Conservation (phyloP, 2,113 vertebrate genomes). For the Nycticryphes semicollaris region DNA sequence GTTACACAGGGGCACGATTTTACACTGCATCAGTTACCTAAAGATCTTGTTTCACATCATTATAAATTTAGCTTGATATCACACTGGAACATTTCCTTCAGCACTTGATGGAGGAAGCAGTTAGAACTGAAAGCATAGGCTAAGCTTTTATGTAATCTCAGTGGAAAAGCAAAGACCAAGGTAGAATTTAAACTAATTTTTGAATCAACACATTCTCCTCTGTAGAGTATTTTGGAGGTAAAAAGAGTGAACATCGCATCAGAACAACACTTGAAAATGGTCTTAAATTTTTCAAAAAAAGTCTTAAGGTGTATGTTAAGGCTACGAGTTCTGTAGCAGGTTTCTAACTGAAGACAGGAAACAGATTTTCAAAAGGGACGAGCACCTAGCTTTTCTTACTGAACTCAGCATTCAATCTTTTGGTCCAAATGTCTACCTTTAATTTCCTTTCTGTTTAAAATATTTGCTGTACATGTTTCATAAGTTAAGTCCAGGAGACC, state of each 20-base stretch:
- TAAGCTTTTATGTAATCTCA: background rate
- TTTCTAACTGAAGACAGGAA: background rate
- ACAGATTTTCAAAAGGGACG: background rate
- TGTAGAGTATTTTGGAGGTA: background rate
- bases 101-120: background rate
- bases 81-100: background rate
- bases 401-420: background rate
- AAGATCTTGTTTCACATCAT: background rate
- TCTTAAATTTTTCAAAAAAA: background rate
- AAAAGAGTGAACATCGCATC: background rate
- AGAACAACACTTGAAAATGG: background rate
- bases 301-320: fast-evolving
- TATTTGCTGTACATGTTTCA: fast-evolving
- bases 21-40: background rate
- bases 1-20: background rate
- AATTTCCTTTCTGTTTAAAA: background rate
- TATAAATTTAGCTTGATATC: background rate
- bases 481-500: background rate
- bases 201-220: background rate
- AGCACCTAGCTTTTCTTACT: background rate
- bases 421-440: background rate
- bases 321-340: background rate
- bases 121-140: background rate
- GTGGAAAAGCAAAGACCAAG: background rate
- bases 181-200: background rate